Percentiles rank a stretch among this genome's conserved stretches.
phyloP scores from a whole-genome alignment of 2,113 vertebrate genomes.

The Oenanthe melanoleuca region DNA sequence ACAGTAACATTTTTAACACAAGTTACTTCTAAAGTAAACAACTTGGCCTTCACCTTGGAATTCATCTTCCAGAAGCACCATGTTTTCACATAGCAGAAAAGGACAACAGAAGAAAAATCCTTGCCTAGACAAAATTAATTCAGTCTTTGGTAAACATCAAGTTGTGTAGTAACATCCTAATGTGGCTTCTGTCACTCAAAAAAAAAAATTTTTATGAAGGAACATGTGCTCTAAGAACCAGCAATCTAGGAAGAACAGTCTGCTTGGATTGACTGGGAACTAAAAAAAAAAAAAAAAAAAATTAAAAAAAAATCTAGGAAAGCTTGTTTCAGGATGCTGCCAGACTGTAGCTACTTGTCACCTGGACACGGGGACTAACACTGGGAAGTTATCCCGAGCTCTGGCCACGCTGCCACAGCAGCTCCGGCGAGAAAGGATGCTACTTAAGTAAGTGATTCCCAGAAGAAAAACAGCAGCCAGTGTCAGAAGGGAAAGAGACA shows the following conservation, averaged over 20 bases:
- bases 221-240: background rate
- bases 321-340: background rate
- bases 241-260: background rate
- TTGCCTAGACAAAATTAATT: background rate
- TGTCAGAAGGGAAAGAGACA: background rate
- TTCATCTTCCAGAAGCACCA: background rate
- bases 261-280: background rate
- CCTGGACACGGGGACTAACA: background rate
- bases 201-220: background rate
- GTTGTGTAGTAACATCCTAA: background rate
- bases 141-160: background rate
- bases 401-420: background rate
- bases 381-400: background rate
- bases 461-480: background rate
- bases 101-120: background rate
- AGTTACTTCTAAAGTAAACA: constrained; percentile 15
- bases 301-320: background rate
- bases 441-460: background rate
- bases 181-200: background rate
- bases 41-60: constrained; percentile 18
- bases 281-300: background rate
- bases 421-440: background rate
- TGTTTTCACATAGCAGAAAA: background rate
- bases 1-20: background rate
- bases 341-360: background rate